A percentile compares a stretch with the other conserved stretches of the same genome.
Evolutionary conservation across 2,888 invertebrate genomes (phyloP).

Genomic region (Buathra laborator): DNA sequence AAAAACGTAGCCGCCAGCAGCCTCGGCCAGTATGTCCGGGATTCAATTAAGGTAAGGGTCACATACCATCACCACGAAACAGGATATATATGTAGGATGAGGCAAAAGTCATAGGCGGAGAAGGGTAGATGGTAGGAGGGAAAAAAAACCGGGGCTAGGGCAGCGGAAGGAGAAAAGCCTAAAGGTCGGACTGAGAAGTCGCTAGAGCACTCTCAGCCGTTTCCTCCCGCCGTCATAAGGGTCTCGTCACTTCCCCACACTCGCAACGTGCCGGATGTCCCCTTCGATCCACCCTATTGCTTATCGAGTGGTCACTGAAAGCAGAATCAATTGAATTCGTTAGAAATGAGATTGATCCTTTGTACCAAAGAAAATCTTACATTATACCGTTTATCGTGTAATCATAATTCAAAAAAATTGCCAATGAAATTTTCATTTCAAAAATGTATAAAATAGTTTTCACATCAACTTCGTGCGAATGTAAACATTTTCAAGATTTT

Average conservation of each 20-base stretch:
- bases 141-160: constrained; percentile 41
- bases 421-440: too few relatives aligned
- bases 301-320: constrained; percentile 90
- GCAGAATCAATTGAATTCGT: constrained; percentile 56
- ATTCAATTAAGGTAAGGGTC: constrained; percentile 68
- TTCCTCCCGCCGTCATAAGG: constrained; percentile 84
- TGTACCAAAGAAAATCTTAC: neutral
- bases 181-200: constrained; percentile 83
- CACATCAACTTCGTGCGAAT: too few relatives aligned
- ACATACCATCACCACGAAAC: constrained; percentile 44
- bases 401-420: neutral
- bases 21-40: constrained; percentile 62
- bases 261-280: constrained; percentile 81
- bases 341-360: constrained; percentile 4
- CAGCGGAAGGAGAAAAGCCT: constrained; percentile 67
- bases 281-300: constrained; percentile 88
- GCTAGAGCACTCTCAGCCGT: constrained; percentile 83
- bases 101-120: neutral
- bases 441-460: too few relatives aligned
- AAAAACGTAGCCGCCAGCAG: constrained; percentile 53
- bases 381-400: neutral
- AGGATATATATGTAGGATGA: constrained; percentile 19
- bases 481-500: too few relatives aligned
- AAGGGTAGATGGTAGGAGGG: neutral
- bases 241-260: constrained; percentile 83